Conservation (phyloP, 2,797 vertebrate genomes). For the Pangasius sanitwongsei region DNA sequence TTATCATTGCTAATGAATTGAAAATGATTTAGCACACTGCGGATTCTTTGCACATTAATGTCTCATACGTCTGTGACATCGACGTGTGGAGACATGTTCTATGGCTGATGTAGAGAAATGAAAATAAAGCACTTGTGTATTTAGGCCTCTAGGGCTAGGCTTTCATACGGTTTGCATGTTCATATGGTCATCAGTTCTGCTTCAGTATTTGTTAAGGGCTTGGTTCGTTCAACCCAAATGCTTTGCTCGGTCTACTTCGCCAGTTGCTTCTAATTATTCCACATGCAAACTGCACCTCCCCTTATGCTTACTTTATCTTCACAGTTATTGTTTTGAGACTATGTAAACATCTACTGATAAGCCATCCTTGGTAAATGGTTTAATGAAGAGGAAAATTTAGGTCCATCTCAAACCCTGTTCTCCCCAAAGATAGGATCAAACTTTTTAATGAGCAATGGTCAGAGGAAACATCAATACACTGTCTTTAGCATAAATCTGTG, state of each 20-base stretch:
- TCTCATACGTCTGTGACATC: not conserved
- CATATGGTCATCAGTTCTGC: not conserved
- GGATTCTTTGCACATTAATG: not conserved
- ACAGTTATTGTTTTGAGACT: conserved; percentile 26
- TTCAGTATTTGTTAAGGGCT: not conserved
- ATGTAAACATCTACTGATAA: conserved; percentile 39
- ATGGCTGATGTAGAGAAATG: not conserved
- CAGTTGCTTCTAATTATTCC: not conserved
- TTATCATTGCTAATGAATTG: conserved; percentile 33
- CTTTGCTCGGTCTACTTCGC: not conserved
- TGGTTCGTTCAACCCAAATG: not conserved
- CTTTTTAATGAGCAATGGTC: conserved; percentile 44
- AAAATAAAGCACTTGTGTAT: not conserved
- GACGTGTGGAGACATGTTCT: not conserved
- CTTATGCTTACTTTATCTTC: conserved; percentile 24
- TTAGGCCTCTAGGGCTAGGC: no score
- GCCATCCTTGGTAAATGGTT: conserved; percentile 30
- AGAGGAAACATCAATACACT: conserved; percentile 17
- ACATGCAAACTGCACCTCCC: conserved; percentile 24
- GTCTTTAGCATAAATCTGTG: conserved; percentile 32
- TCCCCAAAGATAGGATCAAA: conserved; percentile 27
- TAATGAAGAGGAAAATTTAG: conserved; percentile 50
- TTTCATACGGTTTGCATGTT: not conserved
- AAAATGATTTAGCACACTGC: conserved; percentile 7
- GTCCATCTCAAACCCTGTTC: not conserved